Evolutionary conservation across 37 sponge, comb jelly and placozoan species (phyloP), one percentile per base, ranked within the genome.

Genomic region (Theonella swinhoei): DNA sequence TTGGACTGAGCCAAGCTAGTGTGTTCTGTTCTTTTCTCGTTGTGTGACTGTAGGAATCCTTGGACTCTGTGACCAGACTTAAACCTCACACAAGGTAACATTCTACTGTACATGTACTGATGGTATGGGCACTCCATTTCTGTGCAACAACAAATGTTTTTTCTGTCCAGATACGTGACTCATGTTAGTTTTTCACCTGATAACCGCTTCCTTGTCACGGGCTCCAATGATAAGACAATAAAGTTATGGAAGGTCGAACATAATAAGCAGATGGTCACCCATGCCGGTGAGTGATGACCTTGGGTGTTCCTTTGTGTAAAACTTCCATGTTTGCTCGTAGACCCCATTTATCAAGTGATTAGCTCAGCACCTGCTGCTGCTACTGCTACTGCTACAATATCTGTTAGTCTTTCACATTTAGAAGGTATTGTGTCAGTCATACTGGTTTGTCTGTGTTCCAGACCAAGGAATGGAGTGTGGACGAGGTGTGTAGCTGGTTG

Each of bases 181-280:
- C 89, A 76, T 72, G 77, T 83, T 29, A 72, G 75, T 24, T 92
- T 92, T 63, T 92, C 93, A 24, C 88, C 89, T 3, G 64, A 70
- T 73, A 83, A 75, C 14, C 11, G 25, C 25, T 38, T 60, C 39
- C 78, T 92, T 9, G 85, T 79, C 30, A 84, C 93, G 11, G 59
- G 82, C n/a, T 92, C 93, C 31, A 92, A 88, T 47, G 93, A 92
- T 67, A 68, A 65, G 47, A 79, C 59, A 4, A 30, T 92, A 30
- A 84, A 84, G 32, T 9, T 92, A 8, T 92, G 93, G 91, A 61
- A 25, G 5, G 43, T 84, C 8, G 29, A 60, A 19, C 62, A 77
- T 22, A 8, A 17, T 38, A 64, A 5, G 17, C 20, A 73, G 32
- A 30, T 28, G 47, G 63, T 3, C 11, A 1, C 68, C 28, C 31